phyloP scores from a whole-genome alignment of 2,113 vertebrate species.

The Mus spicilegus region DNA sequence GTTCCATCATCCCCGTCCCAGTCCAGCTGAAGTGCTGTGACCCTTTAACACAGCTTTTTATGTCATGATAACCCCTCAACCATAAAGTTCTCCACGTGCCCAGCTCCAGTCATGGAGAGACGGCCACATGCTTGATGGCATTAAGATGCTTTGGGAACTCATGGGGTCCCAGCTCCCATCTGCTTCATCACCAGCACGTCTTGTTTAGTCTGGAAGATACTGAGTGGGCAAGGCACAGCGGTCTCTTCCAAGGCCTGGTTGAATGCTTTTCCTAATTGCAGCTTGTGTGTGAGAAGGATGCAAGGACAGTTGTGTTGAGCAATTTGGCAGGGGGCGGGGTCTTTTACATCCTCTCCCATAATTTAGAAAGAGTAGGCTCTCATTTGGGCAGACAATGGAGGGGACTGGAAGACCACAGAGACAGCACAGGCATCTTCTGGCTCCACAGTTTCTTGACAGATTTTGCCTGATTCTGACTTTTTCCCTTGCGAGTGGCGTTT shows the following conservation, averaged over 20 bases:
- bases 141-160: not conserved
- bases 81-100: not conserved
- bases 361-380: not conserved
- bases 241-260: not conserved
- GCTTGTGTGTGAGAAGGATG: constrained; percentile 14
- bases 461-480: constrained; percentile 20
- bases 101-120: not conserved
- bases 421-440: not conserved
- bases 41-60: no score
- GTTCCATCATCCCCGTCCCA: no score
- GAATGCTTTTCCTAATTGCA: not conserved
- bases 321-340: not conserved
- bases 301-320: not conserved
- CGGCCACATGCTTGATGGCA: not conserved
- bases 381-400: not conserved
- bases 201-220: constrained; percentile 17
- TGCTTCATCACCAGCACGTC: not conserved
- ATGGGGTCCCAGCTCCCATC: not conserved
- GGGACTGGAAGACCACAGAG: not conserved
- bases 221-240: not conserved
- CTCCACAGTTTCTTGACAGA: not conserved
- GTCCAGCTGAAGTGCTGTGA: no score
- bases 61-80: no score
- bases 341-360: not conserved
- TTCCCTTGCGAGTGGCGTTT: not conserved